Evolutionary conservation across 2,797 vertebrate genomes (phyloP), one percentile per base, ranked within the genome.

Genomic region (Valencia hispanica): DNA sequence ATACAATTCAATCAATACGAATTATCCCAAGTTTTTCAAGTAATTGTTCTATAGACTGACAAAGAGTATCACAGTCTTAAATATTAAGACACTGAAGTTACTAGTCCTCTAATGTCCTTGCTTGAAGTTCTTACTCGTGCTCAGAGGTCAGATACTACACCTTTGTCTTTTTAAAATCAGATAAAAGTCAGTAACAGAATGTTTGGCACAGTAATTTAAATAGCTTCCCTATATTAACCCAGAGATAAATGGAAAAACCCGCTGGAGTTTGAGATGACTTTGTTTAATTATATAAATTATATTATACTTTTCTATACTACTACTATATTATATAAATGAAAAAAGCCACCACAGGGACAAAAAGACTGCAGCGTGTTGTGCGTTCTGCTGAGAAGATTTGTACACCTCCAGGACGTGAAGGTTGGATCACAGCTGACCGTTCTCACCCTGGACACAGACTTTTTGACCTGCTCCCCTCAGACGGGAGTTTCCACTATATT

Each of bases 161-260:
- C 69, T 73, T 82, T 79, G n/a, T 72, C 47, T 81, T 80, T 76
- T 12, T n/a, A n/a, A 76, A 75, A 71, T 14, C 61, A 39, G 63
- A 77, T 84, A 63, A 76, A 70, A 69, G 45, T 79, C 79, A 79
- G 81, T 83, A 84, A 88, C 59, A 77, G 74, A 72, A 73, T 39
- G 47, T 91, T 92, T 93, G 94, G 91, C 92, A 93, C 92, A 78
- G 74, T 75, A 65, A 73, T 70, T 85, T 83, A 72, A 78, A 81
- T 77, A 83, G 51, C 55, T 84, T 81, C 50, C 65, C 68, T 22
- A 80, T 50, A 81, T 70, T 72, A 36, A 80, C 70, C n/a, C 80
- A 77, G 73, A 73, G 48, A 69, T 70, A 34, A 83, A 78, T 59
- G 47, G 41, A 68, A 65, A 70, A 4, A 65, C 39, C 74, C 73